phyloP scores from a whole-genome alignment of 2,888 invertebrate genomes.

The Stomorhina lunata region DNA sequence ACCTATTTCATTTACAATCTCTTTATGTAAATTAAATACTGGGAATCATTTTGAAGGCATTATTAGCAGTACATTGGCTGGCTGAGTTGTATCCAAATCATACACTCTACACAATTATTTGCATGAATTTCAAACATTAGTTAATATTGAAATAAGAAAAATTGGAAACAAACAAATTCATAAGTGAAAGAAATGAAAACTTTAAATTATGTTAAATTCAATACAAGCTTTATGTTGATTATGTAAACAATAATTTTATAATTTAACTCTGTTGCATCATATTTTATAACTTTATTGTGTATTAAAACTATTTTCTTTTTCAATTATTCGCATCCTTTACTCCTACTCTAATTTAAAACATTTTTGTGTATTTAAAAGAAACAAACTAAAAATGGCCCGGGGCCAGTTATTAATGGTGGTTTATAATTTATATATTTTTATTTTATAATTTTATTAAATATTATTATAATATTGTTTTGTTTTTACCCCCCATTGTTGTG shows the following conservation, averaged over 20 bases:
- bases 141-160: conserved; percentile 30
- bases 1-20: conserved; percentile 26
- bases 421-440: conserved; percentile 11
- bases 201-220: not conserved
- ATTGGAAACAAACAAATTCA: not conserved
- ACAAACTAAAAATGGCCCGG: not conserved
- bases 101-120: not conserved
- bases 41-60: not conserved
- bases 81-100: not conserved
- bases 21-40: not conserved
- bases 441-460: not conserved
- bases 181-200: not conserved
- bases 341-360: not conserved
- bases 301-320: conserved; percentile 6
- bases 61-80: not conserved
- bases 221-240: conserved; percentile 43
- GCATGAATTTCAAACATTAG: conserved; percentile 47
- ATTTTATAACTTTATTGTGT: conserved; percentile 9
- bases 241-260: conserved; percentile 24
- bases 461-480: not conserved
- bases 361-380: conserved; percentile 1
- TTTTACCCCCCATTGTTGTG: not conserved
- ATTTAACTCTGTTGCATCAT: conserved; percentile 29
- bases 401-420: not conserved
- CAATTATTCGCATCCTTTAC: not conserved